Evolutionary conservation across 2,797 vertebrate genomes (phyloP).

Genomic region (Betta splendens): DNA sequence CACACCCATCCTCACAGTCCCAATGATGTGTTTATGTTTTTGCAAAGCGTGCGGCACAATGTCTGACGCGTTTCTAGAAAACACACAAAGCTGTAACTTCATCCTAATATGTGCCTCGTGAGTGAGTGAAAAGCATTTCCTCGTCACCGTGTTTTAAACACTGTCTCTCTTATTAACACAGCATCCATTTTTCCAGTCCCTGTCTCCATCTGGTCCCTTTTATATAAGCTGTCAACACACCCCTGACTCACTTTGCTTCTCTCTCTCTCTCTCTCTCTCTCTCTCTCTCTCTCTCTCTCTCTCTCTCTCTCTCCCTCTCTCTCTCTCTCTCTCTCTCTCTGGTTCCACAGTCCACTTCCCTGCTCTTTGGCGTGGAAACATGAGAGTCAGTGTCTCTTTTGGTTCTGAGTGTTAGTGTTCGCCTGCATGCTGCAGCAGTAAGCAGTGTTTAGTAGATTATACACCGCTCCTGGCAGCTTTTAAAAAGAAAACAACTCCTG

Average conservation of each 20-base stretch:
- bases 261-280: conserved; percentile 3
- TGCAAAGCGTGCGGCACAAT: conserved; percentile 4
- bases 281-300: conserved; percentile 5
- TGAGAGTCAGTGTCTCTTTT: conserved; percentile 36
- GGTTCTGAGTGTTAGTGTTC: conserved; percentile 14
- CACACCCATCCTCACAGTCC: conserved; percentile 12
- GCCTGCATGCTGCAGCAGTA: conserved; percentile 25
- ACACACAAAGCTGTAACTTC: neutral
- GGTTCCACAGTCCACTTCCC: conserved; percentile 39
- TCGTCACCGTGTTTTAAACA: conserved; percentile 9
- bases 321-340: neutral
- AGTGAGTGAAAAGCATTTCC: conserved; percentile 10
- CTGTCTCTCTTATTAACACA: conserved; percentile 15
- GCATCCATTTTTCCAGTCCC: conserved; percentile 6
- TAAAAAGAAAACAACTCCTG: conserved; percentile 5
- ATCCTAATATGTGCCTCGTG: conserved; percentile 6
- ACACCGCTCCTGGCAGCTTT: neutral
- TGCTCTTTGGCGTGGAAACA: conserved; percentile 55
- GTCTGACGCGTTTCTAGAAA: conserved; percentile 10
- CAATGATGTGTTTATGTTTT: neutral
- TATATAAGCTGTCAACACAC: conserved; percentile 24
- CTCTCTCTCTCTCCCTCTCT: conserved; percentile 14
- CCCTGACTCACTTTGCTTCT: neutral
- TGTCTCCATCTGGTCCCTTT: conserved; percentile 45
- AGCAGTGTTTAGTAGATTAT: neutral